Conservation (phyloP, 1,140 invertebrate genomes). For the Meloidogyne chitwoodi region DNA sequence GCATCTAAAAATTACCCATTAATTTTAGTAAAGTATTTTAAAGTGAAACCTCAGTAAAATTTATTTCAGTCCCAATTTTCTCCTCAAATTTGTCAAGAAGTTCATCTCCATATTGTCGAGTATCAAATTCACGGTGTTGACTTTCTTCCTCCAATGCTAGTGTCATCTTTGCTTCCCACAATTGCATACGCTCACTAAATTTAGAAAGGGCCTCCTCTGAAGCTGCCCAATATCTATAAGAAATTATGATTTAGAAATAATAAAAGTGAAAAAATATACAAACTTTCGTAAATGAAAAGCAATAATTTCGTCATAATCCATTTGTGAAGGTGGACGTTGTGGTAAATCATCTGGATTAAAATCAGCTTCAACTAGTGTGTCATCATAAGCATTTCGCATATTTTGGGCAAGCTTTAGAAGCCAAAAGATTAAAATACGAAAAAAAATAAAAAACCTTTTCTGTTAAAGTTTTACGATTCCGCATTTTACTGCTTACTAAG, state of each 20-base stretch:
- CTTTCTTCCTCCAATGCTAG: constrained; percentile 39
- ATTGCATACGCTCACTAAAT: constrained; percentile 29
- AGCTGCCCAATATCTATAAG: constrained; percentile 34
- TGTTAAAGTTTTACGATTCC: neutral
- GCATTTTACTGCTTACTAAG: neutral
- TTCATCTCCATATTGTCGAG: constrained; percentile 29
- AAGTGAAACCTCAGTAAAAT: constrained; percentile 6
- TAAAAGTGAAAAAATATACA: neutral
- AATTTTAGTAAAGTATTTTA: neutral
- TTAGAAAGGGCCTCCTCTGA: constrained; percentile 31
- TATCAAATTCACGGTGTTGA: constrained; percentile 31
- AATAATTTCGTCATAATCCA: constrained; percentile 36
- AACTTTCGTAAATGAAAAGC: constrained; percentile 27
- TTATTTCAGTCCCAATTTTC: constrained; percentile 5
- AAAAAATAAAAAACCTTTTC: neutral
- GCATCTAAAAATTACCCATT: neutral
- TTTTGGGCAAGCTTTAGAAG: neutral
- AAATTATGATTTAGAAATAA: neutral
- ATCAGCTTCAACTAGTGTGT: neutral
- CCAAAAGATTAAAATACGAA: neutral
- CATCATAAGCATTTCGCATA: constrained; percentile 24
- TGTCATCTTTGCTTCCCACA: constrained; percentile 42
- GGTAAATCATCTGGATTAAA: constrained; percentile 27
- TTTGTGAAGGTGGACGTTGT: constrained; percentile 18
- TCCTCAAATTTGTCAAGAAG: constrained; percentile 28